Evolutionary conservation across 2,797 vertebrate species (phyloP).

Genomic region (Urocyon cinereoargenteus): DNA sequence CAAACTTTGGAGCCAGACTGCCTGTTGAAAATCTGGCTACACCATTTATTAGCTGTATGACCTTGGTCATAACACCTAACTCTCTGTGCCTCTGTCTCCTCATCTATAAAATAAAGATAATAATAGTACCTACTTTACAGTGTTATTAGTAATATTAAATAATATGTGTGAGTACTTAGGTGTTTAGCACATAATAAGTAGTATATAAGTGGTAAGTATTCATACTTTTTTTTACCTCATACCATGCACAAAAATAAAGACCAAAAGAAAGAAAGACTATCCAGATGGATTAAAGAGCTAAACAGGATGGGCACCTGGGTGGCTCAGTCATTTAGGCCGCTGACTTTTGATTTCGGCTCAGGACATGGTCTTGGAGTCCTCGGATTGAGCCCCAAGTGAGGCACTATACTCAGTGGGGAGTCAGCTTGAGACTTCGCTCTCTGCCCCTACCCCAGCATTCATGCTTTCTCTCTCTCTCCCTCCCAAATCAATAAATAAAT

Average conservation of each 20-base stretch:
- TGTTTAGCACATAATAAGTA: not conserved
- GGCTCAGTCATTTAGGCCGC: too few species aligned
- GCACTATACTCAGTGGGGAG: too few species aligned
- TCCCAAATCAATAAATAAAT: too few species aligned
- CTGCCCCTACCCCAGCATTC: too few species aligned
- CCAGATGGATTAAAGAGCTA: not conserved
- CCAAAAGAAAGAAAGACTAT: not conserved
- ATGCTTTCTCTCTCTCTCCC: too few species aligned
- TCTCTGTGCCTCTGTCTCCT: not conserved
- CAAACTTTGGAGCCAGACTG: not conserved
- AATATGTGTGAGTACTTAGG: not conserved
- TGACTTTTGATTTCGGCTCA: too few species aligned
- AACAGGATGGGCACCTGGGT: not conserved
- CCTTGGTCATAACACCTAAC: not conserved
- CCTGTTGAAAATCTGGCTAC: not conserved
- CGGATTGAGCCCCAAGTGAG: too few species aligned
- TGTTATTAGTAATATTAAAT: not conserved
- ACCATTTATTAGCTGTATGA: not conserved
- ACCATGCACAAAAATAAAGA: not conserved
- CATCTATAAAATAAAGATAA: not conserved
- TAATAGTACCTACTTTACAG: not conserved
- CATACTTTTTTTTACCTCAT: constrained; percentile 1
- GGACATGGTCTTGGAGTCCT: too few species aligned
- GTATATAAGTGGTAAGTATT: not conserved
- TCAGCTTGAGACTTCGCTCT: too few species aligned